Base-by-base conservation (phyloP, 2,113 vertebrate species). In the Oenanthe oenanthe region DNA sequence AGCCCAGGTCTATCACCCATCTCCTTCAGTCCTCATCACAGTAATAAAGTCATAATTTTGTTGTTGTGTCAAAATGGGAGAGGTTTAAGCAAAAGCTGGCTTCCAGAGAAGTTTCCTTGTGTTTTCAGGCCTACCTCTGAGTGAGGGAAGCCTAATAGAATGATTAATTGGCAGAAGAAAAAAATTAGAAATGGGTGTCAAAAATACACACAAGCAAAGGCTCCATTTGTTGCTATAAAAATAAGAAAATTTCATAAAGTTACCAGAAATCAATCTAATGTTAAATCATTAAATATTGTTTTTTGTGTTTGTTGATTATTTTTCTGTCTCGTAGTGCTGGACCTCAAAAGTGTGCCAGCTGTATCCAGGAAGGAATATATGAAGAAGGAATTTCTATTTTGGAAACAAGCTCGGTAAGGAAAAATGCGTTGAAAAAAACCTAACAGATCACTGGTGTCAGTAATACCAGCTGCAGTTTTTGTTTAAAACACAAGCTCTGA, bases 311-410 rank as follows among this genome's bases (percentile, higher is more conserved):
- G 81, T 43, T 71, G 47, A 7, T 91, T 61, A 10, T 54, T 84
- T 36, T 54, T 61, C 31, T 80, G 31, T 26, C 56, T 90, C 67
- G 57, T 62, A 99, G 99, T 91, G 97, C 97, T 13, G 99, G 99
- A 36, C 99, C 99, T 50, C 99, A 99, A 58, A 99, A 98, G 61
- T 99, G 99, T 66, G 98, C 99, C 24, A 99, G 98, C 83, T 99
- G 99, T 20, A 98, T 98, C 58, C 98, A 98, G 24, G 99, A 99
- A 70, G 98, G 98, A 32, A 98, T 99, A 26, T 99, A 98, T 0
- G 99, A 99, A 88, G 99, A 99, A 67, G 98, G 98, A 5, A 62
- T 97, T 56, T 99, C 99, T 13, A 97, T 99, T 85, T 95, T 99
- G 56, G 99, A 99, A 95, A 98, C 97, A 60, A 98, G 97, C 65